Evolutionary conservation across 1,140 invertebrate genomes (phyloP).

Genomic region (Halictus rubicundus): DNA sequence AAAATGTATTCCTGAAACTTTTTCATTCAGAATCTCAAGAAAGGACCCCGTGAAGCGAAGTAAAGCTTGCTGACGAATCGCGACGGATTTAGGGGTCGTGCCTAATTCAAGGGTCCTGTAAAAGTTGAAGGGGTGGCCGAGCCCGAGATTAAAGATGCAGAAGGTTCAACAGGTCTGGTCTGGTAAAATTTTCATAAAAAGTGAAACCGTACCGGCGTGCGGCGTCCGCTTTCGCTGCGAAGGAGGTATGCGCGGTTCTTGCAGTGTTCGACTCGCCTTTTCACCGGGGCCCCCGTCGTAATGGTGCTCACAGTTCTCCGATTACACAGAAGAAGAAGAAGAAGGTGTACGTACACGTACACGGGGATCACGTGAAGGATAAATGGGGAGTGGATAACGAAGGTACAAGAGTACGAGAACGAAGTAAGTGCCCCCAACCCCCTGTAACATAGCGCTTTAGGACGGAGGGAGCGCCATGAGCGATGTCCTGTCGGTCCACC

Average conservation of each 20-base stretch:
- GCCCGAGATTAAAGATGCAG: neutral
- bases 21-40: neutral
- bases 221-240: conserved; percentile 26
- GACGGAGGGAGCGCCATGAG: conserved; percentile 72
- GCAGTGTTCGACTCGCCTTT: conserved; percentile 53
- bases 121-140: neutral
- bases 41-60: no score
- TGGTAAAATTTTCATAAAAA: conserved; percentile 58
- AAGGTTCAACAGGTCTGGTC: conserved; percentile 54
- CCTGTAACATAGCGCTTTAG: conserved; percentile 65
- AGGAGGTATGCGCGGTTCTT: conserved; percentile 38
- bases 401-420: conserved; percentile 75
- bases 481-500: conserved; percentile 72
- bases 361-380: conserved; percentile 66
- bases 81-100: no score
- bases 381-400: conserved; percentile 76
- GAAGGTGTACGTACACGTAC: conserved; percentile 56
- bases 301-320: conserved; percentile 70
- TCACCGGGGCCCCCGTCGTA: conserved; percentile 55
- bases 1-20: neutral
- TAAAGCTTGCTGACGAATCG: no score
- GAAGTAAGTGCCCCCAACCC: conserved; percentile 69
- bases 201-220: conserved; percentile 35
- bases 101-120: neutral
- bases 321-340: conserved; percentile 65